phyloP scores from a whole-genome alignment of 2,113 vertebrate species.

The Salvelinus sp. region DNA sequence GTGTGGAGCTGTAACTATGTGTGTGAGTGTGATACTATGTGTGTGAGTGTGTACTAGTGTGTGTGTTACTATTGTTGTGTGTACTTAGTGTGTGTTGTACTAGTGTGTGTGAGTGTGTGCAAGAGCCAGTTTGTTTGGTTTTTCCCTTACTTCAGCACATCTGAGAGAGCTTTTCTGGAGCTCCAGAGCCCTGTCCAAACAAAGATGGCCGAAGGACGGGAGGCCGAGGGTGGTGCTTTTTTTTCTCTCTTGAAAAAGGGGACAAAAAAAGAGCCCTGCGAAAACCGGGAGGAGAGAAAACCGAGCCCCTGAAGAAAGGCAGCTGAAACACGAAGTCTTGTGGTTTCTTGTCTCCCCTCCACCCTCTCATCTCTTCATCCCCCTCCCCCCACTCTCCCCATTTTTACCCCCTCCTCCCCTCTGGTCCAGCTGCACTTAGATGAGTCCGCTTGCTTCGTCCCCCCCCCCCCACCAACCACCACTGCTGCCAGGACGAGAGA shows the following conservation, averaged over 20 bases:
- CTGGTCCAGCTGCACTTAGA: conserved; percentile 92
- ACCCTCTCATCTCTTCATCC: conserved; percentile 16
- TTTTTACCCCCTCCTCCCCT: conserved; percentile 28
- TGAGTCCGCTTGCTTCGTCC: conserved; percentile 81
- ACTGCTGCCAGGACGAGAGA: conserved; percentile 80
- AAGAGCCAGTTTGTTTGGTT: conserved; percentile 77
- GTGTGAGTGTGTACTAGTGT: conserved; percentile 4
- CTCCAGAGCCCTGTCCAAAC: conserved; percentile 87
- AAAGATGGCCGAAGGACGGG: conserved; percentile 83
- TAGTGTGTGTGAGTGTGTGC: conserved; percentile 49
- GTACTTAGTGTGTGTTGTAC: conserved; percentile 24
- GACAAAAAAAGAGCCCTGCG: conserved; percentile 53
- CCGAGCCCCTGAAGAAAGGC: conserved; percentile 87
- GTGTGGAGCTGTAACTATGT: too few relatives aligned
- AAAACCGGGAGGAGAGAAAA: conserved; percentile 82
- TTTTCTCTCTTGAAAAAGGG: conserved; percentile 14
- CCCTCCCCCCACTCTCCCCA: not conserved
- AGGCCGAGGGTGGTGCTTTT: conserved; percentile 18
- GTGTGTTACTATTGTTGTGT: not conserved
- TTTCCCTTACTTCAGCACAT: conserved; percentile 86
- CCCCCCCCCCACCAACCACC: conserved; percentile 45
- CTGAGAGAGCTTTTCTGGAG: conserved; percentile 84
- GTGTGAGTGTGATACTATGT: not conserved
- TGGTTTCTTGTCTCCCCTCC: conserved; percentile 64
- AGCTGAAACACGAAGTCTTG: conserved; percentile 90